Base-by-base conservation (phyloP, 2,797 vertebrate species). In the Melanotaenia pygmaea region DNA sequence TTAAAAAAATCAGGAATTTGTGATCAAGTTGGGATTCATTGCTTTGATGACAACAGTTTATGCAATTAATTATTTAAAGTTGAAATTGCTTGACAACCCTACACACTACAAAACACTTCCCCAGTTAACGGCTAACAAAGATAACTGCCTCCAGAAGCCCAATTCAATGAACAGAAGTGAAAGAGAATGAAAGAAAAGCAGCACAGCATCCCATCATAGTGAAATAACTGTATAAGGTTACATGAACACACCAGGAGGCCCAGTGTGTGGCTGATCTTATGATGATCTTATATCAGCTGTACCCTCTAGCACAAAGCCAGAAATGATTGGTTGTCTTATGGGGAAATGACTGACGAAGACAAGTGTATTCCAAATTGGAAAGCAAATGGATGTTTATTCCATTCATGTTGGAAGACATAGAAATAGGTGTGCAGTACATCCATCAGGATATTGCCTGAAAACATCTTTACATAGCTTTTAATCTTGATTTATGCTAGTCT, bases 361-460 rank as follows among this genome's bases (percentile, higher is more conserved):
- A 71, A 53, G 30, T 30, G 37, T 58, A 59, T 24, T 64, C 45
- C 64, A 61, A 72, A 68, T 67, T 67, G 34, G 38, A 57, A 61
- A 76, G 65, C 32, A 75, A 81, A 83, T 79, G 40, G 80, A 70
- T 35, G 10, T 58, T 37, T 60, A 73, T 75, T 74, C 30, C 56
- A 77, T 57, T 73, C 45, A 74, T 81, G 61, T 76, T 43, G 65
- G 59, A 70, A 28, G 43, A 70, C 30, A 68, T 12, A 59, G 59
- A 79, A 67, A 66, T 51, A 45, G n/a, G 43, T 51, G 22, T 12
- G 53, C 28, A 47, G 30, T 34, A 35, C 64, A 67, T 35, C 28
- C 8, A 67, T 53, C 35, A 26, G 57, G 20, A n/a, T n/a, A 16
- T 7, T 38, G 37, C 53, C 28, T 34, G n/a, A 79, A 56, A 56